Base-by-base conservation (phyloP, 2,888 invertebrate species). In the Panopea generosa region DNA sequence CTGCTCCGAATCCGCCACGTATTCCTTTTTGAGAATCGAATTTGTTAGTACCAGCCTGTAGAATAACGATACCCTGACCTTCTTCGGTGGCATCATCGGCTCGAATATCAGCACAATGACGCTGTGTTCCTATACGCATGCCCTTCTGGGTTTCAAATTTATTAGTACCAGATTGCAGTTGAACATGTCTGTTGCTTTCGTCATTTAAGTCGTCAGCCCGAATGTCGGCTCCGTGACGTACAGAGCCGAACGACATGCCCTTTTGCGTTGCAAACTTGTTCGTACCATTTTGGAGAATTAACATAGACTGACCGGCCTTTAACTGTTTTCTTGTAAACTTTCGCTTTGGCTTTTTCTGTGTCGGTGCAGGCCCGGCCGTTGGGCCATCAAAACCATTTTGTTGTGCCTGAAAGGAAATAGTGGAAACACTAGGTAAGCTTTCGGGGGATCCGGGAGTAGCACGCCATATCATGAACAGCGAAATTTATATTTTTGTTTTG, bases 151-250 rank as follows among this genome's bases (percentile, higher is more conserved):
- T 86, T 43, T 91, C 92, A 43, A 84, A 87, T 74, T 92, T 91
- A 84, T 91, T 92, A 38, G 90, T 90, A 18, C 92, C 92, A 6
- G 90, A 88, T 79, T 92, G 91, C 7, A 91, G 84, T 52, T 89
- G 84, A 20, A 92, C 89, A 16, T 86, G 57, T 1, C 84, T 82
- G 26, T 88, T 85, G 27, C 90, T 87, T 26, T 87, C 90, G 33
- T 86, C 82, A n/a, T 66, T 62, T 57, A 87, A 77, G 38, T 90
- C 89, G 57, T 91, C 92, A 27, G 89, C 86, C 74, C 91, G 89
- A 6, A 91, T 84, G 75, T 92, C 91, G 18, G 91, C 86, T 11
- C 89, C 87, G 71, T 91, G 91, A 16, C 92, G 84, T 11, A 84
- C 85, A n/a, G 89, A 84, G 14, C 91, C 92, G n/a, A 78, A 69